A percentile compares a stretch with the other conserved stretches of the same genome.
phyloP scores from a whole-genome alignment of 2,888 invertebrate species.

The Megalurothrips usitatus region DNA sequence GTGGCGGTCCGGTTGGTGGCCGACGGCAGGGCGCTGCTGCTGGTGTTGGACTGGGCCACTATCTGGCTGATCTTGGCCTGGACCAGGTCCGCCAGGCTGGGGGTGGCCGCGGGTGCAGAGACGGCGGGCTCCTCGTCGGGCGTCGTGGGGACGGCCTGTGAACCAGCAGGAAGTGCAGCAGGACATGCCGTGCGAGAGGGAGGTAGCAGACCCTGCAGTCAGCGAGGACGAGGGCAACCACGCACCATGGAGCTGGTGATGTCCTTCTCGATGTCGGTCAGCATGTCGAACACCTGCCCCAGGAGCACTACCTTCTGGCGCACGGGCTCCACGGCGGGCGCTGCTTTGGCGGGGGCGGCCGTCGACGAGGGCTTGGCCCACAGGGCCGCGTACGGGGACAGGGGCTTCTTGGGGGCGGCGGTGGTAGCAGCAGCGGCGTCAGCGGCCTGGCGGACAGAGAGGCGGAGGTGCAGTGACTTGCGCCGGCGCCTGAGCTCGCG shows the following conservation, averaged over 20 bases:
- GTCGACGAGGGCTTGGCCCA: constrained; percentile 39
- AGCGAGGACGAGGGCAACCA: not conserved
- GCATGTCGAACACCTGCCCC: constrained; percentile 35
- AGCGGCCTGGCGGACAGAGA: constrained; percentile 41
- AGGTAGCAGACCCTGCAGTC: too few relatives aligned
- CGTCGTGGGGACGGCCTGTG: not conserved
- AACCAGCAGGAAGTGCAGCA: not conserved
- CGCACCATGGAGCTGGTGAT: constrained; percentile 31
- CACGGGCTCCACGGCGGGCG: constrained; percentile 23
- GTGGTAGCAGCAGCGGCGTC: constrained; percentile 48
- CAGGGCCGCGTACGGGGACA: constrained; percentile 31
- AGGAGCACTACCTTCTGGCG: constrained; percentile 34
- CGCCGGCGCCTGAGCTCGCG: constrained; percentile 45
- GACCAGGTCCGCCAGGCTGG: constrained; percentile 3
- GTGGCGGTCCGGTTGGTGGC: not conserved
- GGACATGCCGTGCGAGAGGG: too few relatives aligned
- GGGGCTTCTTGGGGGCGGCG: constrained; percentile 47
- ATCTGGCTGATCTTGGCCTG: constrained; percentile 2
- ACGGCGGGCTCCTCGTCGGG: not conserved
- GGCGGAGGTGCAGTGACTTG: constrained; percentile 54
- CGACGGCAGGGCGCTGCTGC: not conserved
- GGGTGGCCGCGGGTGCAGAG: constrained; percentile 5
- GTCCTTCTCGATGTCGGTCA: constrained; percentile 34
- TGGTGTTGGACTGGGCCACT: not conserved
- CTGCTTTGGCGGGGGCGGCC: constrained; percentile 31